A percentile compares a stretch with the other conserved stretches of the same genome.
These are phyloP conservation scores for Pluvianellus socialis DNA, from an alignment of 2,113 vertebrate species.

Conservation along the genomic window DNA sequence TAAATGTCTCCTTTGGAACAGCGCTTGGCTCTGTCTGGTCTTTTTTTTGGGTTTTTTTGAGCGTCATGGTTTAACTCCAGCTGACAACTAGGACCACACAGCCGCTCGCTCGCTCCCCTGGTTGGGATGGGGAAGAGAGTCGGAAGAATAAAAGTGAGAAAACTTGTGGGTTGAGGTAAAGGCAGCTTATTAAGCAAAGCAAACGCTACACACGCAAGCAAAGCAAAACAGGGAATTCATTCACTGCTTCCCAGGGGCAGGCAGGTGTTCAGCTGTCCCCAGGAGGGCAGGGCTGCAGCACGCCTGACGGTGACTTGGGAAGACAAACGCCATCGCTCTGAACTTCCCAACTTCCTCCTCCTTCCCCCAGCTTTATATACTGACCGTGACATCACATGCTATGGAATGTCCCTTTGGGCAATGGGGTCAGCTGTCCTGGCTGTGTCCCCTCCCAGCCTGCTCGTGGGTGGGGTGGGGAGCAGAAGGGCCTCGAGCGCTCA, in stretches of 20 bases:
- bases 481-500: background rate
- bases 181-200: background rate
- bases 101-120: background rate
- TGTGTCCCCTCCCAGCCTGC: background rate
- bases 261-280: too few relatives aligned
- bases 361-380: background rate
- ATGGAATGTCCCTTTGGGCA: background rate
- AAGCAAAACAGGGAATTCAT: too few relatives aligned
- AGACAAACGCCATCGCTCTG: too few relatives aligned
- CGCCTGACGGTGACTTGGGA: too few relatives aligned
- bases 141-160: background rate
- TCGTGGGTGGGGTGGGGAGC: background rate
- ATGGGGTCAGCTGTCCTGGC: background rate
- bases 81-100: background rate
- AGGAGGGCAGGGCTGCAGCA: too few relatives aligned
- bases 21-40: background rate
- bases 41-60: background rate
- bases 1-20: background rate
- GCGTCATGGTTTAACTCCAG: background rate
- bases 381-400: background rate
- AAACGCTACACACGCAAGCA: too few relatives aligned
- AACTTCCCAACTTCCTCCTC: too few relatives aligned
- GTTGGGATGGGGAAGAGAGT: background rate
- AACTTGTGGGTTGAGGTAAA: background rate
- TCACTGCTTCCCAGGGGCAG: too few relatives aligned